A percentile compares a stretch with the other conserved stretches of the same genome.
These are phyloP conservation scores for Eurytoma californica DNA, from an alignment of 2,888 invertebrate genomes.

Conservation along the genomic window DNA sequence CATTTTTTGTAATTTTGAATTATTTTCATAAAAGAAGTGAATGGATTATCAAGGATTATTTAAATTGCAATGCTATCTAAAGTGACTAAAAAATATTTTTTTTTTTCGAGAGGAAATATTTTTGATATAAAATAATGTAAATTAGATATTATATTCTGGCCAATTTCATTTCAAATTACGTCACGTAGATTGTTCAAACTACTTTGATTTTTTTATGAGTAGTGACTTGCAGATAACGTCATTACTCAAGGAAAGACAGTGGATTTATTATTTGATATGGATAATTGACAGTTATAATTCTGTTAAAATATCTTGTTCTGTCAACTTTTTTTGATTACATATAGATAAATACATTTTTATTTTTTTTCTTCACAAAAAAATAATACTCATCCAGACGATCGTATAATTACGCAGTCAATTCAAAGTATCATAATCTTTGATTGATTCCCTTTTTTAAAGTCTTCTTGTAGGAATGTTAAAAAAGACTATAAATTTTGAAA, in stretches of 20 bases:
- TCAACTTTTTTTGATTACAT: constrained; percentile 19
- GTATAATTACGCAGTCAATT: neutral
- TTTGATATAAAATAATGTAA: too few species aligned
- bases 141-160: too few species aligned
- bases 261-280: constrained; percentile 28
- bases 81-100: too few species aligned
- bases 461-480: constrained; percentile 9
- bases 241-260: constrained; percentile 22
- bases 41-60: too few species aligned
- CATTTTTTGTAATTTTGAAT: neutral
- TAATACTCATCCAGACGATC: constrained; percentile 18
- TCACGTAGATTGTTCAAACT: neutral
- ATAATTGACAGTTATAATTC: constrained; percentile 50
- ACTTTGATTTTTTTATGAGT: neutral
- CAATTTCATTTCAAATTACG: too few species aligned
- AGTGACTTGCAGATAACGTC: neutral
- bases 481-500: constrained; percentile 3
- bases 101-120: too few species aligned
- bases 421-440: constrained; percentile 10
- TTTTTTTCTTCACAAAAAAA: constrained; percentile 20
- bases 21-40: too few species aligned
- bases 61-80: too few species aligned
- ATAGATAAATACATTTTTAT: constrained; percentile 32
- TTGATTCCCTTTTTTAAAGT: constrained; percentile 37
- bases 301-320: constrained; percentile 33